These are phyloP conservation scores for Numenius phaeopus DNA, from an alignment of 2,797 vertebrate species.

Conservation along the genomic window DNA sequence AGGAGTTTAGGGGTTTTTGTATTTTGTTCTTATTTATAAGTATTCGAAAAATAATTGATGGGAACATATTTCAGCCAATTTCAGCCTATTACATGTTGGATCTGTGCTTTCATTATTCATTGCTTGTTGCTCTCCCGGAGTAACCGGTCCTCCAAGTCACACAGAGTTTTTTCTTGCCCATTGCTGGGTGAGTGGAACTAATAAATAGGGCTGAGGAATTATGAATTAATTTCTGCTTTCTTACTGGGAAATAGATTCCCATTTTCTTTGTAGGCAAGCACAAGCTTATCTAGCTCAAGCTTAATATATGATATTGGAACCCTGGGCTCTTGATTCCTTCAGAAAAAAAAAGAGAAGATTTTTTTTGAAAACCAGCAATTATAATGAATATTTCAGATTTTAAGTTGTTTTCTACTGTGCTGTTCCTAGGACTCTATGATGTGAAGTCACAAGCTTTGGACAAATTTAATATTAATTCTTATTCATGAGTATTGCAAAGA, in stretches of 20 bases:
- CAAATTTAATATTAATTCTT: neutral
- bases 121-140: neutral
- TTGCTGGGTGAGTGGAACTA: neutral
- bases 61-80: neutral
- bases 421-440: neutral
- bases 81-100: neutral
- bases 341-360: neutral
- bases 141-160: neutral
- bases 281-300: neutral
- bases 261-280: neutral
- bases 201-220: neutral
- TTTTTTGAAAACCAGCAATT: neutral
- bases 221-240: neutral
- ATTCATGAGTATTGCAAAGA: neutral
- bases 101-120: neutral
- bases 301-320: neutral
- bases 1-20: neutral
- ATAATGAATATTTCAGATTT: neutral
- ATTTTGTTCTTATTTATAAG: neutral
- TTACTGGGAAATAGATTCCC: neutral
- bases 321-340: neutral
- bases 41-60: neutral
- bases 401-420: neutral
- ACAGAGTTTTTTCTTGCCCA: neutral
- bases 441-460: neutral